Evolutionary conservation across 1,140 invertebrate species (phyloP).

Genomic region (Ceratina japonica): DNA sequence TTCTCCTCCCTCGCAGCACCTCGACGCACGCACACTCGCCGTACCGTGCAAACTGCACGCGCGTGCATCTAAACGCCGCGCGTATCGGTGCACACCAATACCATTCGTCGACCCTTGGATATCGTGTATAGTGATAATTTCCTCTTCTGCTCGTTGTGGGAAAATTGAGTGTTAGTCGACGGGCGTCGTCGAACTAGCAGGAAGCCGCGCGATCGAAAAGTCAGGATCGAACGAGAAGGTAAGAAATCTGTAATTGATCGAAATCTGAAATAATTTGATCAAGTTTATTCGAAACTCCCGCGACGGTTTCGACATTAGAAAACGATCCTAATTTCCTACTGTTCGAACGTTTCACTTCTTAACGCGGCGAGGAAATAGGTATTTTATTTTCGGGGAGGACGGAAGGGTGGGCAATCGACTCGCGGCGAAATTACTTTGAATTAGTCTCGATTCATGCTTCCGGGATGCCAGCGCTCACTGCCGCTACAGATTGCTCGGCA

Average conservation of each 20-base stretch:
- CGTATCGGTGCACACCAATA: slow-evolving; percentile 13
- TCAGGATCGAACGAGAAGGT: slow-evolving; percentile 47
- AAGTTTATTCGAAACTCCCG: too few species aligned
- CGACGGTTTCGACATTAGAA: too few species aligned
- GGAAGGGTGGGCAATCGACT: background rate
- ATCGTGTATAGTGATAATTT: slow-evolving; percentile 57
- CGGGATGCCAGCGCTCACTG: slow-evolving; percentile 2
- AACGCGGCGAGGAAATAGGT: too few species aligned
- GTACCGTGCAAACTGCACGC: background rate
- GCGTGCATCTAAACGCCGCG: background rate
- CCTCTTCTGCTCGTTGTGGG: slow-evolving; percentile 50
- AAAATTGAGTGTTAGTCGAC: slow-evolving; percentile 48
- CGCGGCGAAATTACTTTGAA: background rate
- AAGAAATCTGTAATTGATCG: too few species aligned
- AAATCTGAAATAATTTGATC: too few species aligned
- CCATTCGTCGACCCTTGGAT: slow-evolving; percentile 56
- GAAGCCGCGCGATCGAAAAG: background rate
- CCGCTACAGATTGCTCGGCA: background rate
- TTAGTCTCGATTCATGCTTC: slow-evolving; percentile 18
- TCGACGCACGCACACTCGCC: too few species aligned
- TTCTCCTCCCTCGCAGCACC: slow-evolving; percentile 26
- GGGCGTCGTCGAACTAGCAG: slow-evolving; percentile 45
- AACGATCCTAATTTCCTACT: too few species aligned
- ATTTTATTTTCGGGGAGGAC: background rate
- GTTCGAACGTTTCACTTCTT: too few species aligned